phyloP scores from a whole-genome alignment of 1,140 invertebrate species.

The Calliphora vicina region DNA sequence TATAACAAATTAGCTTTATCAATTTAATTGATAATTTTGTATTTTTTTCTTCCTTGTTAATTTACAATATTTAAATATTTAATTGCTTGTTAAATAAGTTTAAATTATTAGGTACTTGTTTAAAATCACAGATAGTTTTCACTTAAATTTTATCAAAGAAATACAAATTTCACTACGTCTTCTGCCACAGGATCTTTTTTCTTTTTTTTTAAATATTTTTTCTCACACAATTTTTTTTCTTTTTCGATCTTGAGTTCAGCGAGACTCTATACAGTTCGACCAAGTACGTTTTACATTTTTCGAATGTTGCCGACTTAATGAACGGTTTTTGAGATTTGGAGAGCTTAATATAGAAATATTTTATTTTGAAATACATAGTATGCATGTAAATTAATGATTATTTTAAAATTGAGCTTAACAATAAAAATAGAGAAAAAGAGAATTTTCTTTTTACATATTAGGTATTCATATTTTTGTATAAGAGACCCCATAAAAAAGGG shows the following conservation, averaged over 20 bases:
- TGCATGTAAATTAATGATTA: background rate
- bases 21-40: background rate
- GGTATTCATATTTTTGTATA: background rate
- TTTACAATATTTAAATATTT: background rate
- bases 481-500: background rate
- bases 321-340: background rate
- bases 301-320: slow-evolving; percentile 21
- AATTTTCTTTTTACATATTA: background rate
- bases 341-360: slow-evolving; percentile 15
- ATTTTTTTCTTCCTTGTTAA: too few relatives aligned
- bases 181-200: slow-evolving; percentile 20
- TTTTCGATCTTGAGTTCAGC: slow-evolving; percentile 13
- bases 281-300: slow-evolving; percentile 27
- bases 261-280: slow-evolving; percentile 16
- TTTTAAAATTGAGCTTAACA: background rate
- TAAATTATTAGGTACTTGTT: slow-evolving; percentile 4
- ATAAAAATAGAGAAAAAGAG: background rate
- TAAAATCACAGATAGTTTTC: slow-evolving; percentile 26
- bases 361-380: background rate
- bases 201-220: background rate
- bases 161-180: background rate
- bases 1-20: background rate
- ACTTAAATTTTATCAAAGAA: background rate
- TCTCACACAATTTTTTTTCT: background rate
- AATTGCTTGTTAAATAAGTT: background rate